Evolutionary conservation across 2,888 invertebrate species (phyloP), one percentile per base, ranked within the genome.

Genomic region (Eupithecia tripunctaria): DNA sequence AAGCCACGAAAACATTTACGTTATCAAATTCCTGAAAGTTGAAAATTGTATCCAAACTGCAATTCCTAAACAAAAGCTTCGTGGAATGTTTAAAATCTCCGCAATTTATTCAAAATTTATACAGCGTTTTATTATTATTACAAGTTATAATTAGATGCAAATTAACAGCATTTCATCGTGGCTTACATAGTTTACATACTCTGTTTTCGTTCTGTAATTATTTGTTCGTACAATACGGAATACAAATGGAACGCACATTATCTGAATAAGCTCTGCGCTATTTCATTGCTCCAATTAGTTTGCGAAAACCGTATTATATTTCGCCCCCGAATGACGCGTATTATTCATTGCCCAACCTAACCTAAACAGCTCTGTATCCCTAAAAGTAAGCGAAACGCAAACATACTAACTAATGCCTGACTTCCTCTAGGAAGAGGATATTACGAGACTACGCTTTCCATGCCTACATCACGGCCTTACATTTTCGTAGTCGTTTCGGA

Each of bases 321-420:
- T 60, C 21, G 38, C 36, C 38, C 10, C 38, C 27, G 60, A 47
- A 74, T 77, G 74, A 78, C 73, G 74, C n/a, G 12, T n/a, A 64
- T 64, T 64, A 38, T 64, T 64, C 36, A 64, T 38, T 14, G 32
- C 63, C 29, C 10, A 8, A 38, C 64, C 38, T 1, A 15, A 14
- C 21, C 10, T 1, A 25, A 41, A 38, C 32, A 63, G 10, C 8
- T 38, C 14, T n/a, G 38, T 64, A 21, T 14, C 18, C n/a, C 21
- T n/a, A 15, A 12, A 21, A 41, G 25, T 21, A 21, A 38, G 38
- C 64, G 64, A 41, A 38, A 64, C 21, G 64, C 38, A 64, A 64
- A 21, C 10, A 8, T n/a, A 18, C 60, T 18, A 12, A 29, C 2
- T 8, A 29, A 15, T 60, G 59, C 14, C 10, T 12, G 12, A 12